Evolutionary conservation across 1,140 invertebrate species (phyloP), one percentile per base, ranked within the genome.

Genomic region (Vanessa tameamea): DNA sequence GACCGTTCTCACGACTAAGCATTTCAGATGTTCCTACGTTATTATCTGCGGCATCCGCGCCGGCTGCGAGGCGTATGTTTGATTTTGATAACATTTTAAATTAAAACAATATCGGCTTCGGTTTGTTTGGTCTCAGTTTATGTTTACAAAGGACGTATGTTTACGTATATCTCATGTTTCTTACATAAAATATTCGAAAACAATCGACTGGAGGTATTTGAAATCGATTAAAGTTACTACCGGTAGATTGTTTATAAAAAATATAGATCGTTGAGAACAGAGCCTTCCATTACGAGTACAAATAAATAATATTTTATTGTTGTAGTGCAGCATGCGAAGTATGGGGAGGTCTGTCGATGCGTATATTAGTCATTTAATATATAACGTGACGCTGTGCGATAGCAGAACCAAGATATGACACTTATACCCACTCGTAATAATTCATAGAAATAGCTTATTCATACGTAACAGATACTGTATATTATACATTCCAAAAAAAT

Each of bases 1-100:
- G 26, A 23, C 63, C n/a, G 69, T 70, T 70, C 69, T 50, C 69
- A 70, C 69, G 69, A 50, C 69, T 70, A 14, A 64, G 66, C 37
- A 57, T 70, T 47, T 70, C 69, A 70, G 59, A 61, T 70, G 69
- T n/a, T 53, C 48, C 7, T 67, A 67, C 47, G n/a, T 53, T 67
- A 48, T 31, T 70, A 47, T 64, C 47, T 16, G 23, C 47, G 13
- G 59, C 69, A 50, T 64, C 69, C 69, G 57, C 65, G 65, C 69
- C 59, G 59, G 67, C 55, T 69, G 68, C 43, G 55, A 69, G 68
- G 43, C 55, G 57, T 26, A 23, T 48, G 53, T 48, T 16, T 14
- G 47, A 64, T 47, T 31, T 53, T 51, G 26, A 53, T 31, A 67
- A 51, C 65, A 31, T 53, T 67, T 31, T 37, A 67, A 64, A 23